phyloP scores from a whole-genome alignment of 2,888 invertebrate species.

The Oscheius sp. region DNA sequence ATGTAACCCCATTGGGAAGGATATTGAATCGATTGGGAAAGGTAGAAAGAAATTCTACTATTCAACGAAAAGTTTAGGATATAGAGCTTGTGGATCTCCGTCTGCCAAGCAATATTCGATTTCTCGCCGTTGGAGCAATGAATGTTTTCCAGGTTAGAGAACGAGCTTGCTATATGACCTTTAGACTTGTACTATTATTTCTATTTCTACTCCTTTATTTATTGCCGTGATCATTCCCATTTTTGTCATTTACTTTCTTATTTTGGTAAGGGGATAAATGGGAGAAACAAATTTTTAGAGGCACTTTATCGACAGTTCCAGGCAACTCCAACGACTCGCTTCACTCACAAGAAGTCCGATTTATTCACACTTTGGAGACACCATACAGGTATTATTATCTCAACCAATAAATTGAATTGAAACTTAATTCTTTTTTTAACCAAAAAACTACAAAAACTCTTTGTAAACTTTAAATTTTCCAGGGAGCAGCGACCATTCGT shows the following conservation, averaged over 20 bases:
- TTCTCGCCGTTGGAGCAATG: constrained; percentile 52
- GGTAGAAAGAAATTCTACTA: constrained; percentile 18
- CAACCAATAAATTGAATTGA: too few relatives aligned
- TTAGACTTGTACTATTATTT: constrained; percentile 60
- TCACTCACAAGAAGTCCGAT: constrained; percentile 69
- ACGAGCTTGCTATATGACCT: constrained; percentile 39
- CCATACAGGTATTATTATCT: constrained; percentile 61
- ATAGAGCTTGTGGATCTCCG: constrained; percentile 67
- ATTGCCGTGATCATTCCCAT: constrained; percentile 64
- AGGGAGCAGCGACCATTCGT: constrained; percentile 67
- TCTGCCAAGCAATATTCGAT: constrained; percentile 62
- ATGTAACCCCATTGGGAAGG: constrained; percentile 67
- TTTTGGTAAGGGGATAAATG: constrained; percentile 46
- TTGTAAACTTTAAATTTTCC: too few relatives aligned
- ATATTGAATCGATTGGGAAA: constrained; percentile 67
- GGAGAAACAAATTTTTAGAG: constrained; percentile 78
- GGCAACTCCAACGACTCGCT: constrained; percentile 77
- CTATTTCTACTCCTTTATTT: constrained; percentile 66
- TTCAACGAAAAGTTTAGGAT: constrained; percentile 43
- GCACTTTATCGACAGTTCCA: constrained; percentile 91
- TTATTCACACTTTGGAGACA: constrained; percentile 69
- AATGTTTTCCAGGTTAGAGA: constrained; percentile 49
- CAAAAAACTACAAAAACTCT: not conserved
- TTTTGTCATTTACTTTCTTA: constrained; percentile 62
- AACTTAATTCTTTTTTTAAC: not conserved